Percentiles rank a stretch among this genome's conserved stretches.
Evolutionary conservation across 2,113 vertebrate species (phyloP).

Genomic region (Neodon shergylaensis): DNA sequence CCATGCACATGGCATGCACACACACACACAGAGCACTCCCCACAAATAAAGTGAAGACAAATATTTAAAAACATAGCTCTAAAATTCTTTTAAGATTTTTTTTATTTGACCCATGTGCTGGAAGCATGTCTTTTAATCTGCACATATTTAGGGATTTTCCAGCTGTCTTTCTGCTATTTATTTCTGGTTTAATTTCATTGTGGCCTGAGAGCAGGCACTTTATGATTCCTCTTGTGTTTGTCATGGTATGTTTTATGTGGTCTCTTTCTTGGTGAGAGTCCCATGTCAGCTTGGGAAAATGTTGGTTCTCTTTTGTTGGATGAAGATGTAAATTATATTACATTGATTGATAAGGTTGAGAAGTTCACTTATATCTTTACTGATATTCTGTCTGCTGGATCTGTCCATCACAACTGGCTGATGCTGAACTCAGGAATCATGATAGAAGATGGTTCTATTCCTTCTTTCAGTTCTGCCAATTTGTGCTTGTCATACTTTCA

Average conservation of each 20-base stretch:
- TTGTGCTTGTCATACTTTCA: not conserved
- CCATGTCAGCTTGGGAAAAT: not conserved
- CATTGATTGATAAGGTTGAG: not conserved
- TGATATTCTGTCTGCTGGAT: not conserved
- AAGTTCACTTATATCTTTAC: not conserved
- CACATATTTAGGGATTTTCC: not conserved
- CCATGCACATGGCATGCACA: not conserved
- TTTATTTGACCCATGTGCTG: not conserved
- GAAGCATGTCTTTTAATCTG: not conserved
- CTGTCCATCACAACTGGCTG: too few relatives aligned
- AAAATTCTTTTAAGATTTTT: not conserved
- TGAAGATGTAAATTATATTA: not conserved
- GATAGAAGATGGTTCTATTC: not conserved
- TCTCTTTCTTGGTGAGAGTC: not conserved
- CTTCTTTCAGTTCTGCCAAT: not conserved
- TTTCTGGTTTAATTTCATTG: not conserved
- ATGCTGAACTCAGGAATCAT: not conserved
- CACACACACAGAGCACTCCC: not conserved
- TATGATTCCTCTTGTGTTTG: not conserved
- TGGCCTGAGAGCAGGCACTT: not conserved
- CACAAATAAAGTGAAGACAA: not conserved
- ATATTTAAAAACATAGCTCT: not conserved
- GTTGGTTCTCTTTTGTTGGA: not conserved
- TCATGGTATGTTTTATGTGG: slow-evolving; percentile 5
- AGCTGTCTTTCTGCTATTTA: not conserved